Conservation (phyloP, 2,888 invertebrate species). For the Polyploca ridens region DNA sequence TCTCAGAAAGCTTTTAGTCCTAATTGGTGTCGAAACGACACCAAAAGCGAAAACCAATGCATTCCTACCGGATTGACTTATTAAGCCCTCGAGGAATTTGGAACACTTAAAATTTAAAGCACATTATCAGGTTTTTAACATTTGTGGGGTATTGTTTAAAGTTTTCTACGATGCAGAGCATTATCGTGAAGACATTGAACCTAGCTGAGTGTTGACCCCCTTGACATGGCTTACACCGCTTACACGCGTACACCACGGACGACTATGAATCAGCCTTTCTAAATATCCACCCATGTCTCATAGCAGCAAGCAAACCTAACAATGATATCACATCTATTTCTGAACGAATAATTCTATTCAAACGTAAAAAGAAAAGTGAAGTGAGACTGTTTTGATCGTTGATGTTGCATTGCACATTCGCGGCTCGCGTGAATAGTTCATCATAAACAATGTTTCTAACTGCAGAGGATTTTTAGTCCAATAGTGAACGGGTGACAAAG, state of each 20-base stretch:
- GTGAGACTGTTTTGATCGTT: neutral
- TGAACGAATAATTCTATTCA: slow-evolving; percentile 15
- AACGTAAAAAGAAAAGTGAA: neutral
- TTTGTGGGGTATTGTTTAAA: slow-evolving; percentile 70
- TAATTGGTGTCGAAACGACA: slow-evolving; percentile 13
- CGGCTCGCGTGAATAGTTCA: too few relatives aligned
- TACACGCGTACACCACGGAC: slow-evolving; percentile 43
- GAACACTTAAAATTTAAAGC: slow-evolving; percentile 63
- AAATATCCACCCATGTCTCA: slow-evolving; percentile 38
- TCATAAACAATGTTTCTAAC: too few relatives aligned
- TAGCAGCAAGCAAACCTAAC: slow-evolving; percentile 40
- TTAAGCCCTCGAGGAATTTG: slow-evolving; percentile 28
- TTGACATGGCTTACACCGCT: slow-evolving; percentile 46
- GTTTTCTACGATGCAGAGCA: slow-evolving; percentile 60
- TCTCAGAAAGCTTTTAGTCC: slow-evolving; percentile 22
- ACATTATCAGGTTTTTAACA: slow-evolving; percentile 64
- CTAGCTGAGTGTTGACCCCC: slow-evolving; percentile 65
- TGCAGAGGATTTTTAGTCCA: too few relatives aligned
- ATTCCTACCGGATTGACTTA: slow-evolving; percentile 31
- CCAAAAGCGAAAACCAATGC: slow-evolving; percentile 18
- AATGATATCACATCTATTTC: slow-evolving; percentile 51
- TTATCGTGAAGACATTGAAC: slow-evolving; percentile 72
- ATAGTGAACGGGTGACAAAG: slow-evolving; percentile 44
- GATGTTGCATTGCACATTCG: neutral
- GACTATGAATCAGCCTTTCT: slow-evolving; percentile 66